Conservation (phyloP, 2,113 vertebrate genomes). For the Pelmatolapia mariae region DNA sequence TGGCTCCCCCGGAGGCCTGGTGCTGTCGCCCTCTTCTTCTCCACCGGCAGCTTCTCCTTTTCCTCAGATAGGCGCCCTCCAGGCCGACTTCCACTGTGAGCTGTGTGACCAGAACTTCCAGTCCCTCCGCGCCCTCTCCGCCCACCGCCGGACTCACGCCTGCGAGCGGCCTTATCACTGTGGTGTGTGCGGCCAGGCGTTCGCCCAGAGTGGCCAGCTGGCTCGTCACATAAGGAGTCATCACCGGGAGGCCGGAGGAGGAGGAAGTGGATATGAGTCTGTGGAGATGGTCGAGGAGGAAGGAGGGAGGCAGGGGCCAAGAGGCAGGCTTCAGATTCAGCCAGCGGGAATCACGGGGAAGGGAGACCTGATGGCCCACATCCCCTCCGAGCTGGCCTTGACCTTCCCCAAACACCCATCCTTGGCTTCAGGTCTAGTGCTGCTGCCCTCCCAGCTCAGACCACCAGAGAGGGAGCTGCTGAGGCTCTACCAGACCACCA, state of each 20-base stretch:
- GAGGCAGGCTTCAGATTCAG: conserved; percentile 75
- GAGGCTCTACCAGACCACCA: conserved; percentile 84
- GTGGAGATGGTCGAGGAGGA: conserved; percentile 75
- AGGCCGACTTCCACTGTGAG: conserved; percentile 62
- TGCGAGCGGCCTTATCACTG: conserved; percentile 75
- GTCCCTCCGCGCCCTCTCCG: conserved; percentile 65
- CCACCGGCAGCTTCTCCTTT: conserved; percentile 65
- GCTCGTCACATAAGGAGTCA: conserved; percentile 75
- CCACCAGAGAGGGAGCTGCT: conserved; percentile 78
- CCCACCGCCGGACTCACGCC: conserved; percentile 73
- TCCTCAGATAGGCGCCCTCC: conserved; percentile 29
- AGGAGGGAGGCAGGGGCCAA: conserved; percentile 25
- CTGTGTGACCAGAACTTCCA: conserved; percentile 69
- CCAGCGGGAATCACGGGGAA: conserved; percentile 75
- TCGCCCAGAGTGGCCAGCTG: conserved; percentile 73
- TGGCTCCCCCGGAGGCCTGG: conserved; percentile 17
- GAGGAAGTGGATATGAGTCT: conserved; percentile 72
- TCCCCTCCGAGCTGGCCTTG: conserved; percentile 42
- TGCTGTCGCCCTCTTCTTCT: conserved; percentile 58
- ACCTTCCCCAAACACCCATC: conserved; percentile 60
- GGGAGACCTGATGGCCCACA: conserved; percentile 52
- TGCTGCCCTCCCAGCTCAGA: conserved; percentile 64
- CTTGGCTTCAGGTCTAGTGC: conserved; percentile 48
- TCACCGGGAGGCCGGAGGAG: conserved; percentile 32
- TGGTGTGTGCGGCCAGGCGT: conserved; percentile 72